Base-by-base conservation (phyloP, 2,888 invertebrate species). In the Thymelicus acteon region DNA sequence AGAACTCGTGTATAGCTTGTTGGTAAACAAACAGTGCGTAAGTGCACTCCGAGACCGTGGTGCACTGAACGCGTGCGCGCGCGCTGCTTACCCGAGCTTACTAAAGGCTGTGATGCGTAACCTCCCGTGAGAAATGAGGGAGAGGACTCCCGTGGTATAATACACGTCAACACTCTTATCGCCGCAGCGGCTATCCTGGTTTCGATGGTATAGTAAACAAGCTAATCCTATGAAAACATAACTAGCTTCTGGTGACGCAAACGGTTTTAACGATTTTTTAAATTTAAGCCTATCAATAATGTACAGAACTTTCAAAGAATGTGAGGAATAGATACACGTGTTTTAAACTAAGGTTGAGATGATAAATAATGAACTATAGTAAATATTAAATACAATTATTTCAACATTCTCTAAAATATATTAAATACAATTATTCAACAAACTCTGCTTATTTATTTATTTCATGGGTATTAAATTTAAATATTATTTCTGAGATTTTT, bases 101-200 rank as follows among this genome's bases (percentile, higher is more conserved):
- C 93, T 93, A 91, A 88, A 91, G 89, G 86, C 88, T 91, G 88
- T 86, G 87, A 87, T 80, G 84, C 86, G 83, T 86, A 87, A 82
- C 87, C 85, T 90, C 89, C 86, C 84, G 81, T 78, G 76, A 82
- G 77, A 81, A 83, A 85, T 85, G 85, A 84, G 85, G 84, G 85
- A 87, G 81, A 72, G 65, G 52, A 71, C 63, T 69, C 69, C 63
- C 63, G 49, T 57, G 60, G 64, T 67, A 72, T 62, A 61, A 60
- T 67, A 61, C 74, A 73, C 66, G 74, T 71, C 77, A 76, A 77
- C 75, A 78, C 70, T 73, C 68, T 72, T 72, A 72, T 68, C 67
- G 63, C 44, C 15, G n/a, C 73, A 65, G 24, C 40, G 40, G 47
- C 60, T 65, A 49, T 58, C 69, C 64, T 64, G 15, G 31, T 57